Conservation (phyloP, 2,797 vertebrate genomes). For the Danio kyathit region DNA sequence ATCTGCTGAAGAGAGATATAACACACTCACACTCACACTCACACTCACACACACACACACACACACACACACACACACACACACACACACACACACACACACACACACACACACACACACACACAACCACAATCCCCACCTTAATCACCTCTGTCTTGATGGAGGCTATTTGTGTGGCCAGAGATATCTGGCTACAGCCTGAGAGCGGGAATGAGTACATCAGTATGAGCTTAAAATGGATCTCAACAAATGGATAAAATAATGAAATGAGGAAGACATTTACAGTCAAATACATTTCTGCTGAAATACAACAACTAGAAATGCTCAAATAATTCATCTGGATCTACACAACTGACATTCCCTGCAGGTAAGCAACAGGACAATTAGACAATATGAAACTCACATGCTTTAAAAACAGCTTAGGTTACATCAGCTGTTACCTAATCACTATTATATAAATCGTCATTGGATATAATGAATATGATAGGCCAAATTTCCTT, state of each 20-base stretch:
- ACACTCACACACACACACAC: slow-evolving; percentile 12
- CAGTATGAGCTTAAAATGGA: neutral
- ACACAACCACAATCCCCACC: slow-evolving; percentile 50
- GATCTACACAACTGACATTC: neutral
- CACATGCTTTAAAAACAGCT: slow-evolving; percentile 1
- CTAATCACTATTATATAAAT: slow-evolving; percentile 28
- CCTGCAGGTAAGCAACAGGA: slow-evolving; percentile 11
- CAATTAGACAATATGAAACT: neutral
- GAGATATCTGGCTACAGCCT: slow-evolving; percentile 6
- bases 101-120: slow-evolving; percentile 14
- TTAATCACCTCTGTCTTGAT: slow-evolving; percentile 43
- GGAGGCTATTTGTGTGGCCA: slow-evolving; percentile 59
- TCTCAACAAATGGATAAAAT: slow-evolving; percentile 5
- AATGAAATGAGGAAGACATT: neutral
- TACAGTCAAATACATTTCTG: neutral
- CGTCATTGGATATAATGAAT: slow-evolving; percentile 10
- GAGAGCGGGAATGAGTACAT: slow-evolving; percentile 18
- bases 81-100: slow-evolving; percentile 6
- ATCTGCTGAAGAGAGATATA: slow-evolving; percentile 59
- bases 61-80: slow-evolving; percentile 6
- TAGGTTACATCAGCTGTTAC: slow-evolving; percentile 3
- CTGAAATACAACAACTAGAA: slow-evolving; percentile 2
- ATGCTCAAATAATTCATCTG: neutral
- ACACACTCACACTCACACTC: slow-evolving; percentile 7
- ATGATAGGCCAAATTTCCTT: neutral